A percentile compares a stretch with the other conserved stretches of the same genome.
phyloP scores from a whole-genome alignment of 2,888 invertebrate genomes.

The Diarsia brunnea region DNA sequence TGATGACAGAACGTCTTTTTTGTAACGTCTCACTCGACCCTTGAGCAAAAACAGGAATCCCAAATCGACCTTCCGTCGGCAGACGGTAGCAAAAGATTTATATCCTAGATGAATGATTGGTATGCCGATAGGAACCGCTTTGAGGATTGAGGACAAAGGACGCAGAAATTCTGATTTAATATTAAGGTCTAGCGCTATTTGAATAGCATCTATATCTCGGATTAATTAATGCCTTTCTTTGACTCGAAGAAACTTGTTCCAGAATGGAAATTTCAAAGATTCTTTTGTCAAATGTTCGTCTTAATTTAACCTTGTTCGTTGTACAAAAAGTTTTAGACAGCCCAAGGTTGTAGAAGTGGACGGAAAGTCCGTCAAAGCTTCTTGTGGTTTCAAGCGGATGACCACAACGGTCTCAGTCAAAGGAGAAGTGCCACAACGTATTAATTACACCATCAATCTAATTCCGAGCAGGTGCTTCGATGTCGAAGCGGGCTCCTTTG shows the following conservation, averaged over 20 bases:
- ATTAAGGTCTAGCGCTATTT: slow-evolving; percentile 58
- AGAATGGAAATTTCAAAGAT: slow-evolving; percentile 40
- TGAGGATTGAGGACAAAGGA: slow-evolving; percentile 69
- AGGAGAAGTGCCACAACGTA: slow-evolving; percentile 46
- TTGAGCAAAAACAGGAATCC: slow-evolving; percentile 80
- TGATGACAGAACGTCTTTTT: slow-evolving; percentile 80
- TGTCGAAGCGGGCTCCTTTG: slow-evolving; percentile 49
- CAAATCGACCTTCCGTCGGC: slow-evolving; percentile 79
- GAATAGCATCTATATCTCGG: slow-evolving; percentile 57
- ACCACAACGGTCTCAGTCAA: slow-evolving; percentile 59
- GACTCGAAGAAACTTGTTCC: slow-evolving; percentile 51
- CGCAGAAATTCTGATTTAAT: slow-evolving; percentile 66
- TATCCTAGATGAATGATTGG: slow-evolving; percentile 80
- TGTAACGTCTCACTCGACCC: slow-evolving; percentile 77
- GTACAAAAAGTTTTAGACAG: slow-evolving; percentile 24
- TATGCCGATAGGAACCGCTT: slow-evolving; percentile 74
- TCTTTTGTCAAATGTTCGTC: slow-evolving; percentile 32
- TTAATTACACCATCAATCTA: slow-evolving; percentile 60
- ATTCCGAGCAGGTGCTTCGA: slow-evolving; percentile 35
- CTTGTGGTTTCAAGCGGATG: slow-evolving; percentile 49
- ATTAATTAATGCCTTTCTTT: slow-evolving; percentile 63
- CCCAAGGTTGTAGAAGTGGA: neutral
- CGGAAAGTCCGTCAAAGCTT: slow-evolving; percentile 25
- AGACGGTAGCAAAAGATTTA: slow-evolving; percentile 80
- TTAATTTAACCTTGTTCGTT: slow-evolving; percentile 32